Percentiles rank a stretch among this genome's conserved stretches.
phyloP scores from a whole-genome alignment of 1,140 invertebrate species.

The Hyphantria cunea region DNA sequence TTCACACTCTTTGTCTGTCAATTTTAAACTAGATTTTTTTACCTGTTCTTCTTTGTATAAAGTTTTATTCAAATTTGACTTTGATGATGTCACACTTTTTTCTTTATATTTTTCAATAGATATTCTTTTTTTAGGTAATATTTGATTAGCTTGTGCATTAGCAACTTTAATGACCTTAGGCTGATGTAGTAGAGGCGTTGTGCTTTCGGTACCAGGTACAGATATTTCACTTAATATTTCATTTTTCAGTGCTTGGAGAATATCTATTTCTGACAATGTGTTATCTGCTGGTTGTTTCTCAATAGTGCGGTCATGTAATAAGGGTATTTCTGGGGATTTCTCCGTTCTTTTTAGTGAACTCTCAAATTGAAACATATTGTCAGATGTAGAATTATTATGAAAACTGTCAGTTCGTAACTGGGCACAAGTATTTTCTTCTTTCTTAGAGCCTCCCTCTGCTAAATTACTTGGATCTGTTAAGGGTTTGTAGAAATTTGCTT shows the following conservation, averaged over 20 bases:
- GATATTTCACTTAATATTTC: constrained; percentile 68
- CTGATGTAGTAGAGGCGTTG: constrained; percentile 62
- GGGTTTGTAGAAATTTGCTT: constrained; percentile 56
- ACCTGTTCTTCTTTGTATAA: constrained; percentile 47
- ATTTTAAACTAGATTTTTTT: constrained; percentile 70
- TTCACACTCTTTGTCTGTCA: constrained; percentile 81
- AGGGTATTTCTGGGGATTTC: constrained; percentile 53
- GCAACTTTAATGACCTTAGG: constrained; percentile 71
- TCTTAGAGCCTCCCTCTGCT: background rate
- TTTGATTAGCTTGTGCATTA: constrained; percentile 52
- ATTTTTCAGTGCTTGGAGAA: constrained; percentile 77
- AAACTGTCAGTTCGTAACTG: background rate
- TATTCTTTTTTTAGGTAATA: constrained; percentile 69
- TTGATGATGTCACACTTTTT: constrained; percentile 34
- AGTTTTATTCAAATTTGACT: background rate
- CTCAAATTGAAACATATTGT: constrained; percentile 6
- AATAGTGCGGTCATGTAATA: constrained; percentile 48
- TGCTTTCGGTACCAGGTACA: constrained; percentile 41
- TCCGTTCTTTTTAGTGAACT: constrained; percentile 15
- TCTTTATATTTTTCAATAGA: constrained; percentile 79
- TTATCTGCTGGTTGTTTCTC: constrained; percentile 37
- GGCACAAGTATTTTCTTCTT: background rate
- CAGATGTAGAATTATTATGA: background rate
- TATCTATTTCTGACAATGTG: constrained; percentile 73
- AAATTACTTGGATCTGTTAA: constrained; percentile 27